Evolutionary conservation across 2,113 vertebrate species (phyloP).

Genomic region (Tachuris rubrigastra): DNA sequence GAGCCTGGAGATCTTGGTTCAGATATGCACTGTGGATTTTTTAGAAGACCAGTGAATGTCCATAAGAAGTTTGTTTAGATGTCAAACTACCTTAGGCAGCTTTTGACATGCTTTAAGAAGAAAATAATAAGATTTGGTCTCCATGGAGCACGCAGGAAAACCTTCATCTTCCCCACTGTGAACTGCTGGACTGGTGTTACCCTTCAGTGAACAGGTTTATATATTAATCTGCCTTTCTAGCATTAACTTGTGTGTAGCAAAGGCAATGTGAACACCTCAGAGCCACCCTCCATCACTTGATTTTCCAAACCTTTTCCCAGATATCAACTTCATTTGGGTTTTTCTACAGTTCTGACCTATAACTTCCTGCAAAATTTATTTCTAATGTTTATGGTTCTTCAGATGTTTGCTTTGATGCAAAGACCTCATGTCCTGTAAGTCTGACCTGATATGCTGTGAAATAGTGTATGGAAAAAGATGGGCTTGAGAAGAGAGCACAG

Average conservation of each 20-base stretch:
- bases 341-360: neutral
- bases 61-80: neutral
- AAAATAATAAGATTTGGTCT: neutral
- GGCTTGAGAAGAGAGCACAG: neutral
- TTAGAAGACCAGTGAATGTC: neutral
- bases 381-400: neutral
- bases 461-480: neutral
- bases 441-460: neutral
- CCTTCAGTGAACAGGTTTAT: conserved; percentile 39
- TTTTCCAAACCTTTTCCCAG: neutral
- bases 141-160: neutral
- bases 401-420: neutral
- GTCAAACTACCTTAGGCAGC: neutral
- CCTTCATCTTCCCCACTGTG: neutral
- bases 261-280: neutral
- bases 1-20: neutral
- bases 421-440: neutral
- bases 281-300: neutral
- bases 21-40: neutral
- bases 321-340: neutral
- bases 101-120: neutral
- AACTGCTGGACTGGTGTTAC: neutral
- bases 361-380: neutral
- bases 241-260: conserved; percentile 19
- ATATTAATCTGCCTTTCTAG: conserved; percentile 51